Conservation (phyloP, 2,113 vertebrate genomes). For the Melanerpes aurifrons region DNA sequence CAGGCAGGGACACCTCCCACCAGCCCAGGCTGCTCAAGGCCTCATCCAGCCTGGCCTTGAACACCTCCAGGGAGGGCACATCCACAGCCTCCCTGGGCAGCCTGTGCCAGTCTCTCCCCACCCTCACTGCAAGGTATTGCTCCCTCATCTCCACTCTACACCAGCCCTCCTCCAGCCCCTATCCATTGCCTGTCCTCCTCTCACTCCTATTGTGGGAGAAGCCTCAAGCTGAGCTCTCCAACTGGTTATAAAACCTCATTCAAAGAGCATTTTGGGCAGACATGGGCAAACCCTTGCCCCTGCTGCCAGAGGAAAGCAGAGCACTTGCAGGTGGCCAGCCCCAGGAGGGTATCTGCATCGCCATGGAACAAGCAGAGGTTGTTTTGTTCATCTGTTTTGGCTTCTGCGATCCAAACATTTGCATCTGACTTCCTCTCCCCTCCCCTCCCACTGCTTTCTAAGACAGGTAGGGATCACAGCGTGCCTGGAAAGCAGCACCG, state of each 20-base stretch:
- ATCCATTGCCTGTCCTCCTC: too few relatives aligned
- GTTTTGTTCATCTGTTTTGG: not conserved
- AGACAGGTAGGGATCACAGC: not conserved
- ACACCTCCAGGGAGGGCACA: too few relatives aligned
- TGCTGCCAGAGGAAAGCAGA: not conserved
- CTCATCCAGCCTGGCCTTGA: too few relatives aligned
- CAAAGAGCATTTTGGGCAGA: not conserved
- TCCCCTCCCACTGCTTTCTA: not conserved
- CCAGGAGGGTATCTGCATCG: not conserved
- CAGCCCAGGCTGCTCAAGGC: too few relatives aligned
- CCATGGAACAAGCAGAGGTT: not conserved
- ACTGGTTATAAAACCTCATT: not conserved
- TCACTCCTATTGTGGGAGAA: not conserved
- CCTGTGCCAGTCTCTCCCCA: too few relatives aligned
- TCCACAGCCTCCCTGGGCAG: too few relatives aligned
- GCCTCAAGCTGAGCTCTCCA: not conserved
- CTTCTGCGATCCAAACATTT: not conserved
- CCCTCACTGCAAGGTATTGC: too few relatives aligned
- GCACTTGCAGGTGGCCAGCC: not conserved
- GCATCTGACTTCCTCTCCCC: not conserved
- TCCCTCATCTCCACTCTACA: too few relatives aligned
- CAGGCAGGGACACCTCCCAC: too few relatives aligned
- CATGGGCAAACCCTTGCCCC: not conserved
- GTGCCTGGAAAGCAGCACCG: rapidly evolving
- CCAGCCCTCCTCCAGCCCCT: too few relatives aligned